Base-by-base conservation (phyloP, 2,888 invertebrate genomes). In the Megamerina dolium region DNA sequence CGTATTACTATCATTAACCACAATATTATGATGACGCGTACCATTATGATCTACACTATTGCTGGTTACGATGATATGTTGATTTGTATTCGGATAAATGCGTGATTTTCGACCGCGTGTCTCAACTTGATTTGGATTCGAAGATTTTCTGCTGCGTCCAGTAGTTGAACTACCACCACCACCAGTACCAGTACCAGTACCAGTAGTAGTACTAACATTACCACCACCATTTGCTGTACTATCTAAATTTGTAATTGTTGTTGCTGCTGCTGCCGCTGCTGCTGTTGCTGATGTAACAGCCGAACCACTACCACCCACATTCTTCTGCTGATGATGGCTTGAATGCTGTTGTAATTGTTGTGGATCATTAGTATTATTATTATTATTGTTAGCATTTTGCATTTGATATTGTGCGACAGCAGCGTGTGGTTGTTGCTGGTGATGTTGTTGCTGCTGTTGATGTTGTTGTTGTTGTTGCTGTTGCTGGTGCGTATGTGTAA, bases 401-500 rank as follows among this genome's bases (percentile, higher is more conserved):
- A n/a, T n/a, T n/a, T n/a, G n/a, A 8, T 34, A 40, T 8, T 6
- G 8, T 8, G 23, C 23, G 10, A 10, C 23, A 23, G 23, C 23
- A 23, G 6, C 10, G 10, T 6, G 8, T 14, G 41, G 43, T n/a
- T 43, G 52, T 20, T 29, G 41, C 3, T 47, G 47, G 12, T 45
- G 50, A 14, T 53, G 51, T 32, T 51, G 52, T 20, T 39, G 46
- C 5, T 41, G 40, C 35, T 51, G 61, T 13, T 57, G 63, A 17
- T 53, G 57, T n/a, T 48, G 57, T 4, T 53, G 61, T 12, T 52
- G 58, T 2, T 55, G 56, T 1, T 53, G 56, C 2, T 53, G 58
- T 13, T 54, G 59, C 3, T 54, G 60, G 69, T 72, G 52, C 71
- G 82, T 67, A 78, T 81, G 53, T 80, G 76, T 39, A 2, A 55